Evolutionary conservation across 2,797 vertebrate genomes (phyloP), one percentile per base, ranked within the genome.

Genomic region (Spondyliosoma cantharus): DNA sequence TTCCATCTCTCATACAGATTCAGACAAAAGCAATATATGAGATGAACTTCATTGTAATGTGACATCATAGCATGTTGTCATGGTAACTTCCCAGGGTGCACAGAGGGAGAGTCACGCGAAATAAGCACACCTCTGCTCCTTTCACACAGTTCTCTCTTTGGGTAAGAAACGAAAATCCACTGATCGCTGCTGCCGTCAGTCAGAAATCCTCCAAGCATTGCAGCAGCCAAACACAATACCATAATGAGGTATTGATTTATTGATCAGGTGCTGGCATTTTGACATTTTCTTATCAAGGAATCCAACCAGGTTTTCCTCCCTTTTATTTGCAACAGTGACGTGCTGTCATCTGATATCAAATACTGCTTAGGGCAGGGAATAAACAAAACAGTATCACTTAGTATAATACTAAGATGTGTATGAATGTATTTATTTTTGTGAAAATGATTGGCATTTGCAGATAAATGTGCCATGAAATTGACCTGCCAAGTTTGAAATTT

Each of bases 381-480:
- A 50, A 46, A 49, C 8, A 59, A 37, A 24, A 50, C 20, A 20
- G 3, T 27, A 46, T 56, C 15, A 43, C 22, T 60, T n/a, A 13
- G 2, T 27, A 27, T 27, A 32, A 64, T n/a, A 60, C 3, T 11
- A 42, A 2, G 74, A 56, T 72, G 49, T 64, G 14, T 58, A 13
- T 4, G 58, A 17, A 52, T 72, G 37, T 24, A 52, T 74, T 50
- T 71, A 78, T 85, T 81, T 78, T 53, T 66, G 43, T 5, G 19
- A 42, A 76, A 65, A 20, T 13, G 9, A 49, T 52, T 81, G 62
- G 25, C 25, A 78, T 76, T 83, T 83, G 52, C 64, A 81, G 78
- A 78, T 82, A 87, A 84, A 91, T 84, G 24, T 57, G n/a, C 75
- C 69, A 46, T 89, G 73, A 90, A 89, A 89, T 88, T 82, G 27